phyloP scores from a whole-genome alignment of 2,113 vertebrate species.

The Pelecanoides urinatrix region DNA sequence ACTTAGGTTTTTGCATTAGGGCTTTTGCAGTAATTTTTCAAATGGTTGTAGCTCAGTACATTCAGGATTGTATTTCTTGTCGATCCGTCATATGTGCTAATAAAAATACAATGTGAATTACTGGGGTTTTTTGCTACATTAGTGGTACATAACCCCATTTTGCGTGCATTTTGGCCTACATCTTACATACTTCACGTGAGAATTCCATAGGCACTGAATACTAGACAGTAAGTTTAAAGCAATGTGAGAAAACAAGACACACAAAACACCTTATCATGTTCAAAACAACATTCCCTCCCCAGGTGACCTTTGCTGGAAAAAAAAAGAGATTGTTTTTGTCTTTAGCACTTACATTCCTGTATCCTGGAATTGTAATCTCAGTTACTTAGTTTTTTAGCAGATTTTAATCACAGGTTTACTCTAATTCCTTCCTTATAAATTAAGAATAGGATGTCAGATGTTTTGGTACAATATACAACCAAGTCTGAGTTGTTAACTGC shows the following conservation, averaged over 20 bases:
- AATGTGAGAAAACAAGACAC: background rate
- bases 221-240: background rate
- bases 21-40: background rate
- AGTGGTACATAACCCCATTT: background rate
- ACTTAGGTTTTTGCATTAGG: background rate
- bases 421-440: background rate
- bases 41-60: fast-evolving
- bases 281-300: background rate
- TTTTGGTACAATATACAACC: background rate
- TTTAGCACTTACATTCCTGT: background rate
- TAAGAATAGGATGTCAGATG: background rate
- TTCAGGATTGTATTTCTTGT: background rate
- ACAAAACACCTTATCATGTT: background rate
- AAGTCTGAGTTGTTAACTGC: background rate
- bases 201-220: background rate
- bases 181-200: fast-evolving
- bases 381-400: background rate
- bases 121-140: fast-evolving
- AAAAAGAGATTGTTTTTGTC: background rate
- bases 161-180: fast-evolving
- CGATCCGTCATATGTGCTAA: fast-evolving
- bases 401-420: background rate
- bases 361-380: background rate
- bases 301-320: background rate
- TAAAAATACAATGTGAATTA: background rate